phyloP scores from a whole-genome alignment of 2,888 invertebrate species.

The Meiosimyza decipiens region DNA sequence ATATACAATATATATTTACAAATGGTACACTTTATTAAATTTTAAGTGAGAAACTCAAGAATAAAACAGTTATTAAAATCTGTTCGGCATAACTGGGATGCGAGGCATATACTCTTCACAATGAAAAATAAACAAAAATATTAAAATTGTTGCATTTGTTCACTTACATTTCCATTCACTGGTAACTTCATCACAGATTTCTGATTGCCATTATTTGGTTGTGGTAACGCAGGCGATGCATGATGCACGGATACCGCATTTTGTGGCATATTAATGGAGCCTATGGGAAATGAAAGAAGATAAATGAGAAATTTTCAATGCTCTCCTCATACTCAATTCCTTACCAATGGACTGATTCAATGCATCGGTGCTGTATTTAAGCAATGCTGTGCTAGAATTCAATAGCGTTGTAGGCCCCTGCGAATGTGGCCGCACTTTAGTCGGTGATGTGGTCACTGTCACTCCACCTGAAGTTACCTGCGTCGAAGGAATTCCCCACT shows the following conservation, averaged over 20 bases:
- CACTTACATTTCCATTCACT: conserved; percentile 60
- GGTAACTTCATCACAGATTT: conserved; percentile 66
- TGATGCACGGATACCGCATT: conserved; percentile 66
- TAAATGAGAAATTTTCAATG: background rate
- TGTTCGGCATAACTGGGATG: no score
- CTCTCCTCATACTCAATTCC: background rate
- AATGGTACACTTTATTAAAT: no score
- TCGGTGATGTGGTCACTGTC: conserved; percentile 74
- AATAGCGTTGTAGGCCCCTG: conserved; percentile 69
- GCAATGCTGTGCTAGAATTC: conserved; percentile 63
- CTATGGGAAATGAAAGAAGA: conserved; percentile 31
- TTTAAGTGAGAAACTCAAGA: no score
- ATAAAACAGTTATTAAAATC: no score
- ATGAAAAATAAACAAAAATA: background rate
- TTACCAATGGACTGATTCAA: conserved; percentile 66
- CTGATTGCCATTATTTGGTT: conserved; percentile 60
- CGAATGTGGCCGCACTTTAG: conserved; percentile 68
- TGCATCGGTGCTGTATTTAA: conserved; percentile 65
- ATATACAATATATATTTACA: no score
- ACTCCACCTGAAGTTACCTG: conserved; percentile 69
- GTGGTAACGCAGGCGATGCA: conserved; percentile 64
- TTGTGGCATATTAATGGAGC: conserved; percentile 64
- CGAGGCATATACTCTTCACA: no score
- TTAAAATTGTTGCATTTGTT: background rate
- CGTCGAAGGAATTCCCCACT: conserved; percentile 69